Evolutionary conservation across 2,113 vertebrate species (phyloP).

Genomic region (Tor tambroides): DNA sequence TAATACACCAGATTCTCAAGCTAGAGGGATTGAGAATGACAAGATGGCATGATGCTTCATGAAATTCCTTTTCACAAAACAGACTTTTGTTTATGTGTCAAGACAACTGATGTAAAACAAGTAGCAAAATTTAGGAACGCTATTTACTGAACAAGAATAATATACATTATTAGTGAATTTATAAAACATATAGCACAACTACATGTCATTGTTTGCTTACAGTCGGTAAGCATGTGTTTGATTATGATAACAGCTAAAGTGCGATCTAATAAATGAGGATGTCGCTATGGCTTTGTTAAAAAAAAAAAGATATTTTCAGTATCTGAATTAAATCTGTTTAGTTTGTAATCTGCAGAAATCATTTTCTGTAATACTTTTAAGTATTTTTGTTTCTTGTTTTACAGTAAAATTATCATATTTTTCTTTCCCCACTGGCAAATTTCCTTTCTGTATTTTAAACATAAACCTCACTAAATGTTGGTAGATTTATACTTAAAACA

Average conservation of each 20-base stretch:
- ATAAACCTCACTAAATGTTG: neutral
- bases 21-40: slow-evolving; percentile 68
- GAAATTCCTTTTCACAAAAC: neutral
- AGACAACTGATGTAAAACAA: neutral
- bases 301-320: too few relatives aligned
- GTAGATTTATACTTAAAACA: neutral
- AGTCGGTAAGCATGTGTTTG: too few relatives aligned
- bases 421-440: neutral
- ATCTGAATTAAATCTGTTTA: too few relatives aligned
- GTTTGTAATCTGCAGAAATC: too few relatives aligned
- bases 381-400: neutral
- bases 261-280: too few relatives aligned
- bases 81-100: neutral
- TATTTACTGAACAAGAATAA: neutral
- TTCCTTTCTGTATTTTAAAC: neutral
- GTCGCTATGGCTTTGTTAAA: too few relatives aligned
- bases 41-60: slow-evolving; percentile 9
- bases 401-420: neutral
- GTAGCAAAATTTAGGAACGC: neutral
- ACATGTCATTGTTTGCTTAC: too few relatives aligned
- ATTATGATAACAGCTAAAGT: too few relatives aligned
- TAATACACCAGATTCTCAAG: slow-evolving; percentile 98
- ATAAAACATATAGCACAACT: too few relatives aligned
- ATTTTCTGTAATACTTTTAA: too few relatives aligned
- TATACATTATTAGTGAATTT: too few relatives aligned